These are phyloP conservation scores for Echinarachnius parma DNA, from an alignment of 53 echinoderm and acorn worm species.

Conservation along the genomic window DNA sequence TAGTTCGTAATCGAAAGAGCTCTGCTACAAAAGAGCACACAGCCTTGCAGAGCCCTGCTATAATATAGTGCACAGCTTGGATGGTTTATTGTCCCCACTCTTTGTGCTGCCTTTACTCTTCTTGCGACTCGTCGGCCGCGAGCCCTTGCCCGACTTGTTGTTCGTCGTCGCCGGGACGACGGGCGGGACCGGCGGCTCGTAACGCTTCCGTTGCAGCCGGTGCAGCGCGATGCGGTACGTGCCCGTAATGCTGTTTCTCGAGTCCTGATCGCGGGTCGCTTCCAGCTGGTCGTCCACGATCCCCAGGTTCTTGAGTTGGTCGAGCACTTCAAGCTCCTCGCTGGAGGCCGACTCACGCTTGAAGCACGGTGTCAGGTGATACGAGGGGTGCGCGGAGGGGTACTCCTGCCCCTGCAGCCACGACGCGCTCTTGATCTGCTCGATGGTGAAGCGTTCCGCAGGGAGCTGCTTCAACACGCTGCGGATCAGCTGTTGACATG, in stretches of 20 bases:
- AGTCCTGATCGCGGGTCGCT: slow-evolving; percentile 82
- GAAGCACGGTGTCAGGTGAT: slow-evolving; percentile 88
- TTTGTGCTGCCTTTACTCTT: slow-evolving; percentile 51
- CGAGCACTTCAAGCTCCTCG: slow-evolving; percentile 81
- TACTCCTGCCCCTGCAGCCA: slow-evolving; percentile 95
- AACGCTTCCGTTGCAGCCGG: slow-evolving; percentile 70
- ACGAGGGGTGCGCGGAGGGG: slow-evolving; percentile 67
- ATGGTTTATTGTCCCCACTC: slow-evolving; percentile 91
- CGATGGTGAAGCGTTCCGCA: slow-evolving; percentile 65
- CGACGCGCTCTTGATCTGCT: slow-evolving; percentile 54
- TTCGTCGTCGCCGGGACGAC: slow-evolving; percentile 44
- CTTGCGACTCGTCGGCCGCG: slow-evolving; percentile 64
- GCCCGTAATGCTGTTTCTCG: slow-evolving; percentile 94
- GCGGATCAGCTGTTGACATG: slow-evolving; percentile 69
- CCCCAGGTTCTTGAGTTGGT: slow-evolving; percentile 72
- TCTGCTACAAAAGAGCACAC: too few relatives aligned
- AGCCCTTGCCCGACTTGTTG: slow-evolving; percentile 49
- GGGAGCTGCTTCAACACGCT: slow-evolving; percentile 66
- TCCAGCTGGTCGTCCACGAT: slow-evolving; percentile 77
- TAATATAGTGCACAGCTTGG: slow-evolving; percentile 86
- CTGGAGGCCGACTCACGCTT: slow-evolving; percentile 65
- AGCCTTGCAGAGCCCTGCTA: slow-evolving; percentile 24
- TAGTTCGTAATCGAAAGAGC: too few relatives aligned
- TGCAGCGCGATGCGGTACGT: slow-evolving; percentile 94
- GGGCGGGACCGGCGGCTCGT: slow-evolving; percentile 66